Percentiles rank a stretch among this genome's conserved stretches.
Evolutionary conservation across 2,888 invertebrate species (phyloP).

Genomic region (Lathronympha strigana): DNA sequence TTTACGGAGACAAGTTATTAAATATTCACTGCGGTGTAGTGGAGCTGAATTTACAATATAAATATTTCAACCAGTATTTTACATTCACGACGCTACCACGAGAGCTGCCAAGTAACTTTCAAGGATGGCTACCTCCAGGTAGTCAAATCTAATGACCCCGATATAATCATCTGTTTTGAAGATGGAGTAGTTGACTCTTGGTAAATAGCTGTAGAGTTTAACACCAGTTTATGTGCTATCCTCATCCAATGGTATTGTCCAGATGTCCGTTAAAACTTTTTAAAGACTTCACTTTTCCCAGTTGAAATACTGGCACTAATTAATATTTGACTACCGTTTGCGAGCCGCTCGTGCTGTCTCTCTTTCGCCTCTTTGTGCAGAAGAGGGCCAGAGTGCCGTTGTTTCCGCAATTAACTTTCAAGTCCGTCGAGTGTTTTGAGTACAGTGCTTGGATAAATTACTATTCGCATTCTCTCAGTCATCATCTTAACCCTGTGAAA

Average conservation of each 20-base stretch:
- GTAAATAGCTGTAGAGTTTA: not conserved
- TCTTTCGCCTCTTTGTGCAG: not conserved
- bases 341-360: conserved; percentile 5
- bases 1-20: conserved; percentile 42
- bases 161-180: not conserved
- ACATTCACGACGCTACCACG: not conserved
- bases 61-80: conserved; percentile 9
- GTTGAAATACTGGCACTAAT: conserved; percentile 13
- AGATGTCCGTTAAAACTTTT: not conserved
- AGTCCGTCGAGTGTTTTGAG: conserved; percentile 12
- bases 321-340: not conserved
- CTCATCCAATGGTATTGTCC: not conserved
- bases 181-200: not conserved
- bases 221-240: not conserved
- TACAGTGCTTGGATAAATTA: not conserved
- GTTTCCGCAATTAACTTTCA: conserved; percentile 35
- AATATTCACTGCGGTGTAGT: conserved; percentile 36
- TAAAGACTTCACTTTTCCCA: not conserved
- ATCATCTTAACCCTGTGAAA: too few relatives aligned
- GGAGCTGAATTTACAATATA: conserved; percentile 11
- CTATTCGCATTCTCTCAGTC: too few relatives aligned
- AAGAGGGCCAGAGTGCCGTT: conserved; percentile 12
- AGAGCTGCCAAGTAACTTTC: not conserved
- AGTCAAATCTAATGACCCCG: too few relatives aligned
- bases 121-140: too few relatives aligned